Evolutionary conservation across 2,888 invertebrate genomes (phyloP).

Genomic region (Oscheius myriophilus): DNA sequence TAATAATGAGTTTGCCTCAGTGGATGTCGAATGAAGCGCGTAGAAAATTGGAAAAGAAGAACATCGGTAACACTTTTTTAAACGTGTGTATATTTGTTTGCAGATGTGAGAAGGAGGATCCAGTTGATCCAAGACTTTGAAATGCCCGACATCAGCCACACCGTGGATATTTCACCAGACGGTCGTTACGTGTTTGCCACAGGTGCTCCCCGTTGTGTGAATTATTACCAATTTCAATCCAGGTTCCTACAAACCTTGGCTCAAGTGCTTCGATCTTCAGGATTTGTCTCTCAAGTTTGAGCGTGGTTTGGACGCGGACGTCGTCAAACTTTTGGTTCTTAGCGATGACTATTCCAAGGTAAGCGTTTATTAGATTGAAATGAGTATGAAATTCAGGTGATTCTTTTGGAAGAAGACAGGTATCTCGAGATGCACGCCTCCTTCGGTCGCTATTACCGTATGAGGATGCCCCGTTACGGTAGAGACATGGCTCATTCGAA

Average conservation of each 20-base stretch:
- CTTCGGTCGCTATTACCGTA: slow-evolving; percentile 87
- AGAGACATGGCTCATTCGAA: slow-evolving; percentile 90
- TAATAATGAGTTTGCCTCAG: slow-evolving; percentile 64
- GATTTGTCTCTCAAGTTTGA: slow-evolving; percentile 97
- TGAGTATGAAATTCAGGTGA: slow-evolving; percentile 78
- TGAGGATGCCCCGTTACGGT: slow-evolving; percentile 93
- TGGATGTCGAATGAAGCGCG: slow-evolving; percentile 73
- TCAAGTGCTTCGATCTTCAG: slow-evolving; percentile 94
- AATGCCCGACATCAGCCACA: slow-evolving; percentile 90
- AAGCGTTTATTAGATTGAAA: background rate
- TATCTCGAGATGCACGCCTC: slow-evolving; percentile 95
- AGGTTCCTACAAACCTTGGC: slow-evolving; percentile 88
- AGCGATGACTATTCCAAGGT: slow-evolving; percentile 97
- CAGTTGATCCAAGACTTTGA: slow-evolving; percentile 98
- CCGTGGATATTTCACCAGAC: slow-evolving; percentile 86
- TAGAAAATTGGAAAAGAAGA: slow-evolving; percentile 72
- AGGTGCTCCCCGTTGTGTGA: slow-evolving; percentile 74
- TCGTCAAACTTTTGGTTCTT: slow-evolving; percentile 88
- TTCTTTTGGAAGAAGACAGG: slow-evolving; percentile 88
- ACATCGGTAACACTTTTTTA: slow-evolving; percentile 77
- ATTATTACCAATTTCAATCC: slow-evolving; percentile 13
- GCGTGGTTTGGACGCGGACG: slow-evolving; percentile 94
- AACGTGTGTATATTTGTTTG: no score
- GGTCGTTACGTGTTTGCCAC: slow-evolving; percentile 90
- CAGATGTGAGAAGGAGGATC: slow-evolving; percentile 87